phyloP scores from a whole-genome alignment of 2,113 vertebrate genomes.

The Orycteropus afer region DNA sequence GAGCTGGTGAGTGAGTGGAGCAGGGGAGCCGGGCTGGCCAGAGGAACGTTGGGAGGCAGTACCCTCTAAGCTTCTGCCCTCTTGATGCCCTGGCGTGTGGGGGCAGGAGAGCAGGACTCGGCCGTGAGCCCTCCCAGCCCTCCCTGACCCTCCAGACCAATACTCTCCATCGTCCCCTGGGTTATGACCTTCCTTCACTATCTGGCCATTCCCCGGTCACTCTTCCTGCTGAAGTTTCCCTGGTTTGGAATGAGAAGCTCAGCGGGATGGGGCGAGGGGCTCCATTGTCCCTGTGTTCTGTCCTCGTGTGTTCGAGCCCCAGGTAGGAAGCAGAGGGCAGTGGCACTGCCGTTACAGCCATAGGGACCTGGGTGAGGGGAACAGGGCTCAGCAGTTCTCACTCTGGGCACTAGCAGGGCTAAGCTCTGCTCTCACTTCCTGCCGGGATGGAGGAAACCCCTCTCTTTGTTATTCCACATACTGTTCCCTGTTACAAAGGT shows the following conservation, averaged over 20 bases:
- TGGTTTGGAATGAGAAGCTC: neutral
- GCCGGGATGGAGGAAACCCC: neutral
- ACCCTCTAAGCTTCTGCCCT: no score
- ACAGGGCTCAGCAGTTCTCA: no score
- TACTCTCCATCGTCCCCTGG: neutral
- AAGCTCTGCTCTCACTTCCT: neutral
- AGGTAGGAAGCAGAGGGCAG: neutral
- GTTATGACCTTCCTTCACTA: neutral
- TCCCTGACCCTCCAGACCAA: neutral
- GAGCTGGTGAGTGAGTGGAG: neutral
- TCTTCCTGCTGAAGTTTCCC: neutral
- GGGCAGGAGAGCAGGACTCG: no score
- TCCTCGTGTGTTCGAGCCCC: neutral
- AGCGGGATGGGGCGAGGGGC: neutral
- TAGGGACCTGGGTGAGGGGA: neutral
- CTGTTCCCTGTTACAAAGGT: neutral
- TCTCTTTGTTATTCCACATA: neutral
- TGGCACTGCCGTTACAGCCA: neutral
- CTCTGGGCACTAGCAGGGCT: neutral
- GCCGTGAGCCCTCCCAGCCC: no score
- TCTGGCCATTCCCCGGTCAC: no score
- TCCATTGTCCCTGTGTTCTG: neutral
- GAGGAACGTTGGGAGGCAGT: neutral
- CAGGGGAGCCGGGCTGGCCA: neutral
- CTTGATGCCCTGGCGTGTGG: no score